These are phyloP conservation scores for Stenichneumon culpator DNA, from an alignment of 2,888 invertebrate species.

Conservation along the genomic window DNA sequence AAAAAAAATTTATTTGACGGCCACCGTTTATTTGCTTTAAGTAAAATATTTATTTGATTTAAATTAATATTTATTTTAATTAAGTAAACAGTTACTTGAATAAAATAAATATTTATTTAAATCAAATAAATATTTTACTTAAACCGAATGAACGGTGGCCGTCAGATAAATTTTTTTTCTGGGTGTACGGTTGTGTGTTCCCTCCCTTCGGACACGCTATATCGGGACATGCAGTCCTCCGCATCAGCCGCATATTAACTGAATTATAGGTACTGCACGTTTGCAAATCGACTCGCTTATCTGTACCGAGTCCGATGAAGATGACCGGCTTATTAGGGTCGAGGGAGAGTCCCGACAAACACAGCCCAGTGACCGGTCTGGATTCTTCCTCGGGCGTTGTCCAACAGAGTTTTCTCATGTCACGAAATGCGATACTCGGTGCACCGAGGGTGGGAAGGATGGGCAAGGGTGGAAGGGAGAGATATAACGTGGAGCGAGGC, in stretches of 20 bases:
- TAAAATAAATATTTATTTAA: too few relatives aligned
- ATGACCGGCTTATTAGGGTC: background rate
- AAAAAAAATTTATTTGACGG: too few relatives aligned
- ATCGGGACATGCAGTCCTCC: background rate
- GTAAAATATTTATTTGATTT: too few relatives aligned
- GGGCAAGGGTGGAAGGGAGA: slow-evolving; percentile 39
- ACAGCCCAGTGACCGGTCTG: background rate
- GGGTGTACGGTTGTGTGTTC: background rate
- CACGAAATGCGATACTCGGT: slow-evolving; percentile 46
- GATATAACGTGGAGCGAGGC: slow-evolving; percentile 39
- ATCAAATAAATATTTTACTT: too few relatives aligned
- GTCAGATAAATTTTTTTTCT: too few relatives aligned
- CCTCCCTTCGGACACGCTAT: background rate
- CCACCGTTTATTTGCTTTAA: too few relatives aligned
- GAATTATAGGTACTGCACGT: background rate
- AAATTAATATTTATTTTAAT: too few relatives aligned
- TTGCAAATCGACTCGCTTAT: background rate
- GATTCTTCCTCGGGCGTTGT: slow-evolving; percentile 2
- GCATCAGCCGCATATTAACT: background rate
- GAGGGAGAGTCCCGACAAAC: background rate
- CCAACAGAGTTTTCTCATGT: slow-evolving; percentile 63
- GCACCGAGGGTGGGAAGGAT: slow-evolving; percentile 38
- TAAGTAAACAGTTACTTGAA: too few relatives aligned
- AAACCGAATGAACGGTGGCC: too few relatives aligned
- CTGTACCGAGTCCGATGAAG: background rate